Conservation (phyloP, 2,113 vertebrate genomes). For the Cricetomys ansorgei region DNA sequence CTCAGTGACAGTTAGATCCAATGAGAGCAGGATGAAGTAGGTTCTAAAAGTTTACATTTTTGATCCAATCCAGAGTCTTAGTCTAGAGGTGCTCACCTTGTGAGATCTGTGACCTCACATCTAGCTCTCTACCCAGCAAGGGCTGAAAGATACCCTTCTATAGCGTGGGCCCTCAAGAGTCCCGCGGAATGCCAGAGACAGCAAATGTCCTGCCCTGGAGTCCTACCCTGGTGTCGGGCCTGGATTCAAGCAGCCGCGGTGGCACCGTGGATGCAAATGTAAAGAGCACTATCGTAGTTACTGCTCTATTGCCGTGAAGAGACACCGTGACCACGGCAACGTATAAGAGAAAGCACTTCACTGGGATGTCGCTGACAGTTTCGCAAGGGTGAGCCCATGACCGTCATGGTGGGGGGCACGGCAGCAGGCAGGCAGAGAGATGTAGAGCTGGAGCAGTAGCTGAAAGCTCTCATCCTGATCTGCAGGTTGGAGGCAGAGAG, state of each 20-base stretch:
- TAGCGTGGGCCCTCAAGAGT: fast-evolving
- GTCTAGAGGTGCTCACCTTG: background rate
- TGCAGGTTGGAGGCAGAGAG: background rate
- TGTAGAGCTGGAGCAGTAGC: background rate
- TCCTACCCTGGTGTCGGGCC: too few species aligned
- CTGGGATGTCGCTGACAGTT: background rate
- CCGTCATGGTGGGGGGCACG: background rate
- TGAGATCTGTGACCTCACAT: fast-evolving
- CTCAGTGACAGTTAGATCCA: background rate
- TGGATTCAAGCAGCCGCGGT: fast-evolving
- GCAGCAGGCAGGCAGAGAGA: background rate
- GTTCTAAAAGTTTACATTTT: background rate
- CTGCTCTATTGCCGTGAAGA: background rate
- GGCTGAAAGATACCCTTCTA: background rate
- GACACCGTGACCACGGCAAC: too few species aligned
- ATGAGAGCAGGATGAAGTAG: fast-evolving
- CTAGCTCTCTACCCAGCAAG: fast-evolving
- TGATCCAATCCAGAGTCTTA: fast-evolving
- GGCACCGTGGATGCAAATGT: background rate
- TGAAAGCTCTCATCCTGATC: background rate
- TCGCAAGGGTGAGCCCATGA: background rate
- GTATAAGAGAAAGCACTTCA: background rate
- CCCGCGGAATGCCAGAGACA: background rate
- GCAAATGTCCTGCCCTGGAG: too few species aligned
- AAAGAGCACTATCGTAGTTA: background rate